These are phyloP conservation scores for Nesometra sesokonis DNA, from an alignment of 35 echinoderm and acorn worm genomes.

Conservation along the genomic window DNA sequence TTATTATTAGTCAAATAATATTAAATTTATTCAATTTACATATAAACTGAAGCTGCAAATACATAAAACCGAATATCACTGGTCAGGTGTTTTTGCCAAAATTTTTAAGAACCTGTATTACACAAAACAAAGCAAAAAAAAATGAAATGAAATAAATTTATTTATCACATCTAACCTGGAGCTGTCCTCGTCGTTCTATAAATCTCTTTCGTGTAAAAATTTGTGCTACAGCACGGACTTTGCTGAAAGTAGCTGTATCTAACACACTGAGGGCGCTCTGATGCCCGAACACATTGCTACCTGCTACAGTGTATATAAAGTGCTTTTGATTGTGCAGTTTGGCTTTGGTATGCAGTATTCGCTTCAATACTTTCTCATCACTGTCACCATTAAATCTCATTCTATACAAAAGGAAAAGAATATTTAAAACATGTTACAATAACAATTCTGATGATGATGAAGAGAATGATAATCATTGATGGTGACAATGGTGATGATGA, in stretches of 20 bases:
- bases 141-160: no score
- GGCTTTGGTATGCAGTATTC: background rate
- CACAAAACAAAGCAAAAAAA: no score
- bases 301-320: background rate
- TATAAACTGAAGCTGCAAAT: no score
- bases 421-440: no score
- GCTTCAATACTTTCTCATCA: background rate
- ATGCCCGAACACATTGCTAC: background rate
- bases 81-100: no score
- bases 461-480: no score
- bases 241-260: background rate
- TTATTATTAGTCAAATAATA: no score
- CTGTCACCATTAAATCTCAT: background rate
- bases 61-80: no score
- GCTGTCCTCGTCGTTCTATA: background rate
- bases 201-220: background rate
- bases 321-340: background rate
- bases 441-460: no score
- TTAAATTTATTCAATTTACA: no score
- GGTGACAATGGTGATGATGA: no score
- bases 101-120: no score
- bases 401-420: background rate
- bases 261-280: background rate
- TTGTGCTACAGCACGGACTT: background rate
- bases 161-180: background rate